These are phyloP conservation scores for Ennomos erosarius DNA, from an alignment of 2,888 invertebrate species.

Conservation along the genomic window DNA sequence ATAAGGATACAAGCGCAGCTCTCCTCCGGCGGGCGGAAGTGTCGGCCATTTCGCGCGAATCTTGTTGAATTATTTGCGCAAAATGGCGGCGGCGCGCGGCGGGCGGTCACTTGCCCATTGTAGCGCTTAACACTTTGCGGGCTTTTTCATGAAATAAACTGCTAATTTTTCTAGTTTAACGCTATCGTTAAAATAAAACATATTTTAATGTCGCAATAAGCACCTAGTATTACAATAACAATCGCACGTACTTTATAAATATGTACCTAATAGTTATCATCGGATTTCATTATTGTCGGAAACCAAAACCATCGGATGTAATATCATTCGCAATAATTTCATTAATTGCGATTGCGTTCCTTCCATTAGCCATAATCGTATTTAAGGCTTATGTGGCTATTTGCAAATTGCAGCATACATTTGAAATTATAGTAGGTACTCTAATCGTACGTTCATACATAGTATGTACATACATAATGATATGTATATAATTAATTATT, in stretches of 20 bases:
- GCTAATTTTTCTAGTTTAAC: slow-evolving; percentile 5
- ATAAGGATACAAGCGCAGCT: slow-evolving; percentile 48
- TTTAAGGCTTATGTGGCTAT: slow-evolving; percentile 48
- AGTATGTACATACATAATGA: slow-evolving; percentile 15
- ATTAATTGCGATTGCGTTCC: slow-evolving; percentile 48
- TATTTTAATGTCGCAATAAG: slow-evolving; percentile 1
- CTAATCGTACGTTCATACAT: slow-evolving; percentile 2
- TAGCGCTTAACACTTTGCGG: slow-evolving; percentile 48
- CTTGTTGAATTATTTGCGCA: slow-evolving; percentile 76
- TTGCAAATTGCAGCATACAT: slow-evolving; percentile 35
- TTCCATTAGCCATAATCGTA: slow-evolving; percentile 47
- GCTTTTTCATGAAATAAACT: slow-evolving; percentile 54
- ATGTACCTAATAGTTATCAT: slow-evolving; percentile 7
- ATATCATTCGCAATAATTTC: slow-evolving; percentile 51
- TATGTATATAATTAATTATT: slow-evolving; percentile 28
- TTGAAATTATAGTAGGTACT: slow-evolving; percentile 30
- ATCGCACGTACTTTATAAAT: not conserved
- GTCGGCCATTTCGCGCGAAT: slow-evolving; percentile 74
- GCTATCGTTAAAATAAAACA: slow-evolving; percentile 8
- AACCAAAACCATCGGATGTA: slow-evolving; percentile 41
- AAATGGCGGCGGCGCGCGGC: slow-evolving; percentile 64
- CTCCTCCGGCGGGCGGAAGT: slow-evolving; percentile 54
- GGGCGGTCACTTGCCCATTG: slow-evolving; percentile 63
- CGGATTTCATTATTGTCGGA: slow-evolving; percentile 16
- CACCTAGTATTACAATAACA: not conserved